Conservation (phyloP, 2,797 vertebrate species). For the Acanthiza pusilla region DNA sequence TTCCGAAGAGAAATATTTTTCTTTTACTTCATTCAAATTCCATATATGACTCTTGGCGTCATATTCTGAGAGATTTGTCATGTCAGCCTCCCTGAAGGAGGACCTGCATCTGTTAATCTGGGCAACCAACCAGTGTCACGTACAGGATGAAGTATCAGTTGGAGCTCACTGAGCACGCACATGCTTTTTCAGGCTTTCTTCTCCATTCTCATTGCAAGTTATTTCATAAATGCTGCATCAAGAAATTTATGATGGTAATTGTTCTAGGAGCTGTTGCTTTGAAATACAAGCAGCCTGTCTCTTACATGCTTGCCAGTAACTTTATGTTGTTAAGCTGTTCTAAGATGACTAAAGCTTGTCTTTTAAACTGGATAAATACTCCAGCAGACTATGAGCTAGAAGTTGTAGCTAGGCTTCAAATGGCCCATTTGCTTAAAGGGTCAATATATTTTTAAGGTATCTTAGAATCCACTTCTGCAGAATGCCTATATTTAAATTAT, state of each 20-base stretch:
- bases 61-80: not conserved
- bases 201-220: not conserved
- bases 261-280: not conserved
- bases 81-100: constrained; percentile 16
- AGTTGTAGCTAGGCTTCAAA: not conserved
- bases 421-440: not conserved
- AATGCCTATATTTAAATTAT: not conserved
- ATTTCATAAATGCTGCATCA: not conserved
- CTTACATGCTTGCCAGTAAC: not conserved
- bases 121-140: not conserved
- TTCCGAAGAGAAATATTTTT: not conserved
- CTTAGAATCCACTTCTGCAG: not conserved
- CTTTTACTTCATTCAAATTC: constrained; percentile 7
- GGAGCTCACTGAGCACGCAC: not conserved
- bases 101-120: constrained; percentile 23
- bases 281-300: not conserved
- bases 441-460: constrained; percentile 3
- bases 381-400: not conserved
- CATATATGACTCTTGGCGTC: not conserved
- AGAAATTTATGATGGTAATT: not conserved
- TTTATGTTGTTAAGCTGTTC: not conserved
- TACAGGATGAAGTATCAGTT: not conserved
- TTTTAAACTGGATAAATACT: constrained; percentile 12
- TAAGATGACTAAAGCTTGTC: not conserved
- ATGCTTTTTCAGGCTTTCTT: not conserved